A percentile compares a stretch with the other conserved stretches of the same genome.
Evolutionary conservation across 64 coral and sea anemone species (phyloP).

Genomic region (Montipora capricornis): DNA sequence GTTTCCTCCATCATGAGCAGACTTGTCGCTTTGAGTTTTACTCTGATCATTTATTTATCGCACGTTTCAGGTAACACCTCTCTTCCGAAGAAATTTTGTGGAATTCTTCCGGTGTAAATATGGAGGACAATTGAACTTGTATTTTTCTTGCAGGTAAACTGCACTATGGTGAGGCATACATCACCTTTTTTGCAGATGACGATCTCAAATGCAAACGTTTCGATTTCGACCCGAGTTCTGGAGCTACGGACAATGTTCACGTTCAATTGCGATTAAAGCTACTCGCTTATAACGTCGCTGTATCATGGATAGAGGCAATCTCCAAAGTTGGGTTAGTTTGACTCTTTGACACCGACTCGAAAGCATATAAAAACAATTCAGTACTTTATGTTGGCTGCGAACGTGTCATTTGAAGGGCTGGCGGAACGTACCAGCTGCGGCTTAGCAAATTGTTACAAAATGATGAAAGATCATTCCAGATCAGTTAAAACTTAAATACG

Average conservation of each 20-base stretch:
- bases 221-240: background rate
- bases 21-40: background rate
- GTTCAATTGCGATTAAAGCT: background rate
- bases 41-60: background rate
- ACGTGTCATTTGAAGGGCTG: no score
- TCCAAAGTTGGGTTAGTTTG: constrained; percentile 1
- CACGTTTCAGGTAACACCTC: background rate
- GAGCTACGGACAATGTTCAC: background rate
- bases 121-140: background rate
- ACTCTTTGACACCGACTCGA: no score
- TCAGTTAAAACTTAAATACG: no score
- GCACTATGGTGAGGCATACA: background rate
- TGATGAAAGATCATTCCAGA: no score
- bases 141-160: background rate
- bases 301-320: constrained; percentile 86
- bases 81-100: no score
- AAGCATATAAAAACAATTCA: no score
- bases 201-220: background rate
- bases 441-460: no score
- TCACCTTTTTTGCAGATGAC: background rate
- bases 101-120: no score
- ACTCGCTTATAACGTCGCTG: constrained; percentile 66
- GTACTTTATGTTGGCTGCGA: no score
- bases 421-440: no score
- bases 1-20: background rate